Conservation (phyloP, 2,888 invertebrate species). For the Oscheius sp. region DNA sequence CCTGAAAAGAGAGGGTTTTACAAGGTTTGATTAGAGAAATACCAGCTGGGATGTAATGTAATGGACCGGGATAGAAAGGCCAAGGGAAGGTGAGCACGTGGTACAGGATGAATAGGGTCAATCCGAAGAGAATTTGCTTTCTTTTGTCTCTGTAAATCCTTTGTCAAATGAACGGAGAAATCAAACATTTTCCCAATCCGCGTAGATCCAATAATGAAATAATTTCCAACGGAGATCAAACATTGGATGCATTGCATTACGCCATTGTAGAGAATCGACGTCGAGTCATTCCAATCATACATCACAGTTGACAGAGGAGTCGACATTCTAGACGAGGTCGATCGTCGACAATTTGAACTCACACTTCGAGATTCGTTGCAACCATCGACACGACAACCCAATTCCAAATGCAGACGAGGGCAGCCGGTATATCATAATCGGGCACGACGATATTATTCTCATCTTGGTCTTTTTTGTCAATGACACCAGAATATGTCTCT, state of each 20-base stretch:
- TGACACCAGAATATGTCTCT: constrained; percentile 56
- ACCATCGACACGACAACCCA: constrained; percentile 55
- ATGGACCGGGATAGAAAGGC: constrained; percentile 50
- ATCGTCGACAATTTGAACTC: constrained; percentile 32
- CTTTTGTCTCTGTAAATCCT: constrained; percentile 21
- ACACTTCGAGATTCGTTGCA: constrained; percentile 59
- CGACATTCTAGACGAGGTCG: constrained; percentile 46
- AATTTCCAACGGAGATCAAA: constrained; percentile 50
- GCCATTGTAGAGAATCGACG: constrained; percentile 55
- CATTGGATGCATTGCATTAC: constrained; percentile 50
- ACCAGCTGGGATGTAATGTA: constrained; percentile 45
- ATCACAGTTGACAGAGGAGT: constrained; percentile 54
- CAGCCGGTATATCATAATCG: constrained; percentile 52
- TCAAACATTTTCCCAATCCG: constrained; percentile 52
- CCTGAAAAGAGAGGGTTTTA: constrained; percentile 11
- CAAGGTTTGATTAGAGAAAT: no score
- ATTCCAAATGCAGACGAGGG: constrained; percentile 54
- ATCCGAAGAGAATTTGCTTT: constrained; percentile 51
- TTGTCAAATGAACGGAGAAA: background rate
- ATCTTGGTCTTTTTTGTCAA: constrained; percentile 46
- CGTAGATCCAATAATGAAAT: constrained; percentile 51
- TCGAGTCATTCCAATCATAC: constrained; percentile 55
- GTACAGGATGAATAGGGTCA: constrained; percentile 49
- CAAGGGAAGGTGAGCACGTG: constrained; percentile 53
- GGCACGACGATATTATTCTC: constrained; percentile 42